These are phyloP conservation scores for Pseudorhiza aurosa DNA, from an alignment of 30 jellyfish, hydroid and myxozoan species.

Conservation along the genomic window DNA sequence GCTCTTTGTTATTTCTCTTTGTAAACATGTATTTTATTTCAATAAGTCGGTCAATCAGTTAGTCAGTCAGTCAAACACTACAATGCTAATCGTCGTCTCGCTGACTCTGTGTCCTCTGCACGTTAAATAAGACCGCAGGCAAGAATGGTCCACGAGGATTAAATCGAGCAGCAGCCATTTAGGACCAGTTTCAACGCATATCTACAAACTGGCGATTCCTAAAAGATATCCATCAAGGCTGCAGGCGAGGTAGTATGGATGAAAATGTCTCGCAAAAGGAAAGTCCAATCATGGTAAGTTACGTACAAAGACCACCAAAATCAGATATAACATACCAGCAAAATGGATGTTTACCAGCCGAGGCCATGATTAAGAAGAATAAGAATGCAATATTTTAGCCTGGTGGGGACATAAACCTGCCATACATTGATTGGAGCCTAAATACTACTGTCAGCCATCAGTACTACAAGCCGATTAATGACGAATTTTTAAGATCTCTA, in stretches of 20 bases:
- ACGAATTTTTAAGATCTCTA: slow-evolving; percentile 24
- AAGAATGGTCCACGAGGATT: no score
- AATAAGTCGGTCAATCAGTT: no score
- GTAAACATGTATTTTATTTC: no score
- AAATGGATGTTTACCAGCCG: background rate
- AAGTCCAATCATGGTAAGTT: background rate
- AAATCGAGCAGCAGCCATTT: no score
- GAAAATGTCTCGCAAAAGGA: background rate
- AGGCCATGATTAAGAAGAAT: background rate
- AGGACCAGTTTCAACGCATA: no score
- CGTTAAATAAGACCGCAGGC: no score
- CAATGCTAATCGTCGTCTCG: no score
- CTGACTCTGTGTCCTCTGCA: no score
- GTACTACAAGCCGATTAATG: slow-evolving; percentile 26
- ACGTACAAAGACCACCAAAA: background rate
- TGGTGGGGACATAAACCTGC: background rate
- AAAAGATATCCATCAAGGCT: background rate
- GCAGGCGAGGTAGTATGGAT: background rate
- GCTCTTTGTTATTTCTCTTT: no score
- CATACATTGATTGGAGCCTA: background rate
- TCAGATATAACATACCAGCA: background rate
- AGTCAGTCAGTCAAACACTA: no score
- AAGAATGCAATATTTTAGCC: background rate
- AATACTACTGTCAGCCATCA: background rate
- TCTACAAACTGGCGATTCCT: no score